Evolutionary conservation across 1,140 invertebrate species (phyloP).

Genomic region (Formica selysi): DNA sequence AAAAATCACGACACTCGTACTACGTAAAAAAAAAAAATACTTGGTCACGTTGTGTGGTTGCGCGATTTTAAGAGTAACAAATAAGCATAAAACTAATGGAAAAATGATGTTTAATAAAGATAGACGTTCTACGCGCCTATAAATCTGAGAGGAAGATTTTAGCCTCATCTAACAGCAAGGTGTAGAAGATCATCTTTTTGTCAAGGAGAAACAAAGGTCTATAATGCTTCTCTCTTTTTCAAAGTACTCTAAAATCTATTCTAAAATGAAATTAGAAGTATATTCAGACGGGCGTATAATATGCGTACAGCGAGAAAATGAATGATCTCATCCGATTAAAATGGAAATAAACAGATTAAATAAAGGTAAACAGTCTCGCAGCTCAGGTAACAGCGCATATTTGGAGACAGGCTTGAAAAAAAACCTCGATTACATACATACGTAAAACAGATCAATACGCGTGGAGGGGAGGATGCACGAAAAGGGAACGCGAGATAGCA

Average conservation of each 20-base stretch:
- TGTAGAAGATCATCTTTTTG: neutral
- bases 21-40: neutral
- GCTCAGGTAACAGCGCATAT: too few species aligned
- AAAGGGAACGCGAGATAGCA: neutral
- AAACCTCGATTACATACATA: neutral
- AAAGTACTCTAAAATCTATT: too few species aligned
- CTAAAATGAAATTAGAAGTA: too few species aligned
- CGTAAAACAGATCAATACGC: conserved; percentile 31
- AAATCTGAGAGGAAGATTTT: neutral
- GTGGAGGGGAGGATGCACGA: conserved; percentile 1
- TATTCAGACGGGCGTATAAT: too few species aligned
- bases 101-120: conserved; percentile 17
- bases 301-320: too few species aligned
- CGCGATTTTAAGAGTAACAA: neutral
- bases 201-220: neutral
- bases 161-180: neutral
- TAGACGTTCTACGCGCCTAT: neutral
- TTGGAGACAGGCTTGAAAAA: neutral
- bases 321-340: too few species aligned
- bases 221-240: too few species aligned
- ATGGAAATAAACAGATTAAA: neutral
- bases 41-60: neutral
- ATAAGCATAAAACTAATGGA: neutral
- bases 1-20: neutral
- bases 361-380: neutral